Base-by-base conservation (phyloP, 2,113 vertebrate species). In the Phycodurus eques region DNA sequence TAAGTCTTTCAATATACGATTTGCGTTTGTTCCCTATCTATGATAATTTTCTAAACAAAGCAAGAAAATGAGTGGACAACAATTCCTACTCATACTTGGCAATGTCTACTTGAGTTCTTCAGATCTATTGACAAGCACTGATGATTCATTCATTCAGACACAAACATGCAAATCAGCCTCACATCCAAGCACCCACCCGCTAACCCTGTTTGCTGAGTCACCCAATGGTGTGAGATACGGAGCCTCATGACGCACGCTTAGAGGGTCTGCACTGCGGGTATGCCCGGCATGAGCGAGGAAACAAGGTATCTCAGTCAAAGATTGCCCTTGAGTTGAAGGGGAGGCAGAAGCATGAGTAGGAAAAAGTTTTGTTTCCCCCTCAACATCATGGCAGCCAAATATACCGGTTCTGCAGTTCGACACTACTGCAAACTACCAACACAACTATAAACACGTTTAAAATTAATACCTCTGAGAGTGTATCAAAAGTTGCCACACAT, bases 151-250 rank as follows among this genome's bases (percentile, higher is more conserved):
- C 53, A 17, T 39, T 76, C 74, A 72, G 51, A 77, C 81, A 83
- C 76, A 75, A 80, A 83, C 9, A 10, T 64, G 70, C 47, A 67
- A 63, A 77, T 75, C 13, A 57, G 72, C 67, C 39, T 66, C 76
- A 60, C 75, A 77, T 74, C 75, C 76, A 83, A 77, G 60, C 46
- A 56, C 60, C 83, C 84, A 27, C 27, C 3, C 78, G 53, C 82
- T 66, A 85, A 79, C 80, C 46, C 19, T 9, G 56, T 47, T 62
- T 59, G 81, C 78, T 86, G 89, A 92, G 79, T 91, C 88, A 91
- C 67, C 59, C 4, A 61, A 69, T 80, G 70, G 54, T 66, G 75
- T 75, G 76, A 51, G 71, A 66, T 71, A 7, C 72, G 80, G 73
- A 82, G 67, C 71, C 77, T 59, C 67, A 68, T 85, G 85, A 88